phyloP scores from a whole-genome alignment of 2,113 vertebrate species.

The Hippocampus guttulatus region DNA sequence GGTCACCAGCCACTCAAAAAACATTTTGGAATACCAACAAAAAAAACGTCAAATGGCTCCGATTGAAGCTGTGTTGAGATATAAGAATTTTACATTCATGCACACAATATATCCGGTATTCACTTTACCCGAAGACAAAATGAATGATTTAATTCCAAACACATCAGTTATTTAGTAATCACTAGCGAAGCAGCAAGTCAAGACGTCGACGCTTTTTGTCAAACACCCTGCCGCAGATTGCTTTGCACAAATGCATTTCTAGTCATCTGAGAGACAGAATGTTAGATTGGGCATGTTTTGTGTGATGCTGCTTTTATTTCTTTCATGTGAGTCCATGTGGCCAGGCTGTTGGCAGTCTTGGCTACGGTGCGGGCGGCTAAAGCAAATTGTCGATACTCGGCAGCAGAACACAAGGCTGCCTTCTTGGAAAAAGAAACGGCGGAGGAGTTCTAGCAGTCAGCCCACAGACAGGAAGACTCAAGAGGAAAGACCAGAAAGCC shows the following conservation, averaged over 20 bases:
- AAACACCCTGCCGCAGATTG: slow-evolving; percentile 21
- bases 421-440: slow-evolving; percentile 53
- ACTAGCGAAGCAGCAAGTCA: neutral
- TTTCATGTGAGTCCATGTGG: slow-evolving; percentile 55
- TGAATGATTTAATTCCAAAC: neutral
- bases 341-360: slow-evolving; percentile 55
- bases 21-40: too few relatives aligned
- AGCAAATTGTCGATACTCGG: slow-evolving; percentile 68
- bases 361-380: slow-evolving; percentile 41
- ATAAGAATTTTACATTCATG: too few relatives aligned
- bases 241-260: slow-evolving; percentile 23
- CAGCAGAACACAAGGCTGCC: slow-evolving; percentile 76
- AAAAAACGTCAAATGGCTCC: too few relatives aligned
- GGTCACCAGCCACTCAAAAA: too few relatives aligned
- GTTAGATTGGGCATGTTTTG: slow-evolving; percentile 54
- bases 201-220: slow-evolving; percentile 1
- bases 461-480: slow-evolving; percentile 90
- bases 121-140: neutral
- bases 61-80: too few relatives aligned
- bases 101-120: neutral
- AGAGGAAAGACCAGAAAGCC: slow-evolving; percentile 97
- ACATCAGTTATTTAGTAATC: neutral
- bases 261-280: slow-evolving; percentile 37
- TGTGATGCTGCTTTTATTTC: slow-evolving; percentile 49
- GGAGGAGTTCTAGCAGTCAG: slow-evolving; percentile 80